Conservation (phyloP, 2,888 invertebrate genomes). For the Brenthis daphne region DNA sequence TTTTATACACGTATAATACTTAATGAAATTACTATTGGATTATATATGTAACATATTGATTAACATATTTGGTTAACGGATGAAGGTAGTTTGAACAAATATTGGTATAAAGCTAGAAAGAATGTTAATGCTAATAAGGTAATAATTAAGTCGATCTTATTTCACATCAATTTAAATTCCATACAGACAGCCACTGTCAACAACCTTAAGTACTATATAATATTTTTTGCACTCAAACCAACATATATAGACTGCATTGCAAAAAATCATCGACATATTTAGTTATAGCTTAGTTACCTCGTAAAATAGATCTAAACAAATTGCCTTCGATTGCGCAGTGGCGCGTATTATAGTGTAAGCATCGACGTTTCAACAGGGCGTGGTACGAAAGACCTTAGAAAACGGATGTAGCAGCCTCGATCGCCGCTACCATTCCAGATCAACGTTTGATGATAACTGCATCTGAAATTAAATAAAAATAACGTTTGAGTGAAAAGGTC, state of each 20-base stretch:
- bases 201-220: not conserved
- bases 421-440: conserved; percentile 63
- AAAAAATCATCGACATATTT: conserved; percentile 45
- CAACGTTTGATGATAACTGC: conserved; percentile 70
- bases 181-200: conserved; percentile 3
- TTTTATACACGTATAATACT: too few relatives aligned
- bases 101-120: conserved; percentile 1
- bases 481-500: conserved; percentile 76
- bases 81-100: conserved; percentile 14
- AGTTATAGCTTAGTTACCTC: conserved; percentile 42
- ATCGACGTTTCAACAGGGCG: conserved; percentile 66
- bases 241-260: conserved; percentile 37
- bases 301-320: conserved; percentile 47
- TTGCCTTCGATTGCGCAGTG: conserved; percentile 49
- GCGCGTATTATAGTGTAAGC: conserved; percentile 59
- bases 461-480: conserved; percentile 61
- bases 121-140: conserved; percentile 14
- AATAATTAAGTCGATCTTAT: conserved; percentile 16
- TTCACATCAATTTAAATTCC: conserved; percentile 14
- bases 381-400: conserved; percentile 69
- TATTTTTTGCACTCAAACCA: conserved; percentile 18
- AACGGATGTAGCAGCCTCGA: conserved; percentile 77
- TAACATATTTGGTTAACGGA: conserved; percentile 16
- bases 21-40: not conserved
- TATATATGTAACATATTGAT: conserved; percentile 1